These are phyloP conservation scores for Pherbina coryleti DNA, from an alignment of 2,888 invertebrate species.

Conservation along the genomic window DNA sequence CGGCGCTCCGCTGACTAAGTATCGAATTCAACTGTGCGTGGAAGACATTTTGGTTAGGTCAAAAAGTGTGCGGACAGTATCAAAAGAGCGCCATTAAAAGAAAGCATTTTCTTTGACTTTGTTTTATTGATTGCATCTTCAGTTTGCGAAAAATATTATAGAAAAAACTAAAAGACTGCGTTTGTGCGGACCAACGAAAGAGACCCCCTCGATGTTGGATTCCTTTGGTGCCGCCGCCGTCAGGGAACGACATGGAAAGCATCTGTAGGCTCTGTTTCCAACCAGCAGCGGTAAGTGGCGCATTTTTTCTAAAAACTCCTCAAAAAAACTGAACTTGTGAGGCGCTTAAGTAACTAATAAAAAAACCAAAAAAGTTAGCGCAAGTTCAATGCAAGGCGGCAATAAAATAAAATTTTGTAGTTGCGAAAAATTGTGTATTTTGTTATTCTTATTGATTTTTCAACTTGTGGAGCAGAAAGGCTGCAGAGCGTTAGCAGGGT, in stretches of 20 bases:
- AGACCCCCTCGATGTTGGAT: constrained; percentile 46
- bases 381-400: too few species aligned
- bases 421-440: constrained; percentile 58
- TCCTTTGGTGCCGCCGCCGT: constrained; percentile 36
- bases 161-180: constrained; percentile 16
- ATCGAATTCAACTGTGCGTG: background rate
- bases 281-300: constrained; percentile 65
- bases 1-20: constrained; percentile 48
- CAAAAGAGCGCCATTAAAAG: constrained; percentile 11
- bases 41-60: constrained; percentile 22
- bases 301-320: constrained; percentile 18
- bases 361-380: background rate
- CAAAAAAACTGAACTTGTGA: constrained; percentile 41
- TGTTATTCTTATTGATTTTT: constrained; percentile 67
- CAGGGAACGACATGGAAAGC: constrained; percentile 65
- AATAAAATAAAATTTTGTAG: constrained; percentile 16
- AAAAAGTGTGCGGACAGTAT: constrained; percentile 8
- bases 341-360: background rate
- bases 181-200: constrained; percentile 17
- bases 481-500: background rate
- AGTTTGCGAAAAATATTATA: background rate
- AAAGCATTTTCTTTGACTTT: too few species aligned
- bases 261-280: constrained; percentile 70
- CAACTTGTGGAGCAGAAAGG: constrained; percentile 37
- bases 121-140: background rate